Evolutionary conservation across 2,113 vertebrate genomes (phyloP).

Genomic region (Siniperca chuatsi): DNA sequence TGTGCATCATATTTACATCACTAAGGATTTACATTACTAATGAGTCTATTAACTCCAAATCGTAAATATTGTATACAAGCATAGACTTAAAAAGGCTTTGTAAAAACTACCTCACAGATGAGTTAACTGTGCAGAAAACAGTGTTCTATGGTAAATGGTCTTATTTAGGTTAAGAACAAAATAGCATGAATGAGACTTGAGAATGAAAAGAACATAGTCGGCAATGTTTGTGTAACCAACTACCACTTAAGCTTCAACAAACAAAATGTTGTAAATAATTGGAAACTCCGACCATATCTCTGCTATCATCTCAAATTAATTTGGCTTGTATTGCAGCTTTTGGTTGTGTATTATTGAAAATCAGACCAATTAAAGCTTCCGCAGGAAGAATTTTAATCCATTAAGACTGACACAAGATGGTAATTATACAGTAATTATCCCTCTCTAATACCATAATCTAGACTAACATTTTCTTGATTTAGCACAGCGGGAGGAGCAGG

Average conservation of each 20-base stretch:
- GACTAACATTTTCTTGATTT: slow-evolving; percentile 33
- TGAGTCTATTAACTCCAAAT: neutral
- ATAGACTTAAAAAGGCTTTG: neutral
- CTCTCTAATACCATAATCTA: slow-evolving; percentile 42
- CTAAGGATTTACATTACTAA: neutral
- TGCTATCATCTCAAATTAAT: slow-evolving; percentile 13
- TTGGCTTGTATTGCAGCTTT: slow-evolving; percentile 8
- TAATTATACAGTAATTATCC: slow-evolving; percentile 45
- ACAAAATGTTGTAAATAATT: neutral
- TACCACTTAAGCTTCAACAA: neutral
- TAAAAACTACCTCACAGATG: neutral
- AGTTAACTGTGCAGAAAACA: neutral
- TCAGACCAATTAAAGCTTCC: slow-evolving; percentile 27
- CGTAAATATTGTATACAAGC: neutral
- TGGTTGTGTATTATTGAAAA: slow-evolving; percentile 12
- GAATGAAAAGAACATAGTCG: neutral
- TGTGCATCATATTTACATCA: neutral
- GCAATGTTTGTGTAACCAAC: neutral
- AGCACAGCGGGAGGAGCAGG: slow-evolving; percentile 29
- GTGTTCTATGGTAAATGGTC: neutral
- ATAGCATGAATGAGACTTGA: neutral
- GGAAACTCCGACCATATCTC: neutral
- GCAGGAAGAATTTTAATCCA: slow-evolving; percentile 7
- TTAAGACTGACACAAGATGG: slow-evolving; percentile 18
- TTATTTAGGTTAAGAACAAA: neutral